Conservation (phyloP, 2,113 vertebrate species). For the Heterocephalus glaber region DNA sequence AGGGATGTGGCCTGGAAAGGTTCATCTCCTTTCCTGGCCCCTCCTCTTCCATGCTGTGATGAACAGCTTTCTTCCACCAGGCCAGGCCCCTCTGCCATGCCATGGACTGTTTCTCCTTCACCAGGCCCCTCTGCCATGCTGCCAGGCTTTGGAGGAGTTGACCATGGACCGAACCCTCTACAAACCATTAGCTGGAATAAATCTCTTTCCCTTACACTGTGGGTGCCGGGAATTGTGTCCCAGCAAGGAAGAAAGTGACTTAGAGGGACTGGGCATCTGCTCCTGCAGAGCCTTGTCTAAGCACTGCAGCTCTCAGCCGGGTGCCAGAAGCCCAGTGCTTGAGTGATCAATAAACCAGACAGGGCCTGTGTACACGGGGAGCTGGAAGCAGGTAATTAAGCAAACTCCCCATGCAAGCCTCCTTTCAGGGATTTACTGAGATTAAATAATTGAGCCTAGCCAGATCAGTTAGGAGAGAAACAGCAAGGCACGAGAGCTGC, state of each 20-base stretch:
- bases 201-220: background rate
- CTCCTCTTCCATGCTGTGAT: background rate
- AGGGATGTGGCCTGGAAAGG: background rate
- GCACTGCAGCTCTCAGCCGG: background rate
- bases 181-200: background rate
- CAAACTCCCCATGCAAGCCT: constrained; percentile 58
- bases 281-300: background rate
- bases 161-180: background rate
- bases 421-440: constrained; percentile 4
- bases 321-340: background rate
- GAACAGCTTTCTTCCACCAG: background rate
- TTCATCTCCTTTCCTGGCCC: background rate
- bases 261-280: background rate
- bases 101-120: too few relatives aligned
- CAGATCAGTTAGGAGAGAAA: background rate
- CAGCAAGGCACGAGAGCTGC: background rate
- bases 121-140: background rate
- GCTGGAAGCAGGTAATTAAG: constrained; percentile 58
- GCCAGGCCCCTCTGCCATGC: background rate
- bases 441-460: constrained; percentile 65
- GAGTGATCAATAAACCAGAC: constrained; percentile 48
- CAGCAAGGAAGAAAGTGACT: background rate
- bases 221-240: background rate
- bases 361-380: background rate
- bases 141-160: background rate